Base-by-base conservation (phyloP, 2,113 vertebrate genomes). In the Ciconia boyciana region DNA sequence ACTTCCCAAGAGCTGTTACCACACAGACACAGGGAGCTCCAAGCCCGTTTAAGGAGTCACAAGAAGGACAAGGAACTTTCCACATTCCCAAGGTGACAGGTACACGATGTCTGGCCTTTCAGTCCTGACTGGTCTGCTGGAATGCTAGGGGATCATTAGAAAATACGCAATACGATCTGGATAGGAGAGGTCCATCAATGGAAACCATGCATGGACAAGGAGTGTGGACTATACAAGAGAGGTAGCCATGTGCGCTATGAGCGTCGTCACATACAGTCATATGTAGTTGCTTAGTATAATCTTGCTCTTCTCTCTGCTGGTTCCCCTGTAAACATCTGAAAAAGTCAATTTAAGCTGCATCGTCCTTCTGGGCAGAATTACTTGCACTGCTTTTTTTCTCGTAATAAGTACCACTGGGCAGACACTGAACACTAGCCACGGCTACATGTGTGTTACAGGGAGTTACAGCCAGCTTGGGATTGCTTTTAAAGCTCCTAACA, bases 141-240 rank as follows among this genome's bases (percentile, higher is more conserved):
- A 26, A 25, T 13, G 21, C 29, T 9, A 8, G 36, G 32, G 36
- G 26, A 48, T 5, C 41, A 2, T 6, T 76, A 61, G 34, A n/a
- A 52, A 52, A 60, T 5, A n/a, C 7, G 8, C 12, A 12, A 12
- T 3, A 2, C 1, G 6, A 2, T 9, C 1, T 7, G 34, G 60
- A 10, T 16, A 5, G n/a, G 43, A 64, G 18, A 69, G 44, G 11
- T 13, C 19, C 8, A 8, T 26, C 29, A 5, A 6, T 3, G n/a
- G 76, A 8, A 62, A n/a, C 32, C 10, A 6, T 1, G 21, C 28
- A 20, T 0, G 1, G 52, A 48, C 21, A 8, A 2, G 16, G 57
- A 26, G 22, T 0, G 13, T 22, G 32, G 52, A 34, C 60, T 14
- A 1, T 11, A 10, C 8, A 10, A 52, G 49, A 68, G 29, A 69